Evolutionary conservation across 2,888 invertebrate species (phyloP), one percentile per base, ranked within the genome.

Genomic region (Tiliacea citrago): DNA sequence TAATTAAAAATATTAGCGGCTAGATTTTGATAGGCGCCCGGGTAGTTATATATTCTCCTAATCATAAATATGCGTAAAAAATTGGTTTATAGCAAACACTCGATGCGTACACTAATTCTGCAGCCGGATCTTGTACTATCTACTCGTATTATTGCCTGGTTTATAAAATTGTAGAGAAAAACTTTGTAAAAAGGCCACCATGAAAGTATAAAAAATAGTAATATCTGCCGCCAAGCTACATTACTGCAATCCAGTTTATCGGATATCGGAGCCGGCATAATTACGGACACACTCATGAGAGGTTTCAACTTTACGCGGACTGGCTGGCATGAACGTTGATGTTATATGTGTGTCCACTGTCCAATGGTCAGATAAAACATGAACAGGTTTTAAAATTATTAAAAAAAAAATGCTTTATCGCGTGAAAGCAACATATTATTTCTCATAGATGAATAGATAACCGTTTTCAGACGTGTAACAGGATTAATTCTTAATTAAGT

Each of bases 231-330:
- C 4, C 35, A 45, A 49, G 16, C 57, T 42, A 42, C 3, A 49
- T 49, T 45, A 57, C 42, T 68, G 29, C 35, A 39, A 51, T 51
- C 49, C 35, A 42, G 42, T 58, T 69, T 45, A 79, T 69, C 42
- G 6, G 51, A 35, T 79, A 79, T 70, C 45, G 6, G 58, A 70
- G 35, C 70, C 10, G 45, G 3, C 70, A 69, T 51, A 45, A 58
- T 51, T 58, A 35, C 69, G 47, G n/a, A 68, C 6, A 74, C 13
- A 67, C 2, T 29, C 29, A 42, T 42, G 21, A 68, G 21, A 58
- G 2, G 57, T 69, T 51, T 49, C 10, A 57, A 57, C 12, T 24
- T 24, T 9, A 2, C 0, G 3, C 7, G 5, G 7, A 5, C 70
- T 45, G 57, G 6, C 42, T 35, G 53, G 29, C 8, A 39, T 35